Evolutionary conservation across 2,797 vertebrate species (phyloP), one percentile per base, ranked within the genome.

Genomic region (Chrysocyon brachyurus): DNA sequence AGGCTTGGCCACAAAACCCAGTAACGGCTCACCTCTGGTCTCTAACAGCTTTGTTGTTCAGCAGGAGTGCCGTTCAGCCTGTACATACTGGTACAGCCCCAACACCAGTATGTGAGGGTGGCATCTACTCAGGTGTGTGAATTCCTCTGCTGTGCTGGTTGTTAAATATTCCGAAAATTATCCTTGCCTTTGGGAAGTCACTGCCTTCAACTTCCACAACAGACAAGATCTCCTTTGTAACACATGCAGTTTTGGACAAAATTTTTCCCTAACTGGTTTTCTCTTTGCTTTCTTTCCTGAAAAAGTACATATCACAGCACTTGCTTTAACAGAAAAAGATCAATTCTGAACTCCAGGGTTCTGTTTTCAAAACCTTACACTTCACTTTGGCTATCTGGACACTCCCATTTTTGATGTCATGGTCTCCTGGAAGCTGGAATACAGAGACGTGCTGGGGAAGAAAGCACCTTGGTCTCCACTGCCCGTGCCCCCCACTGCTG

Each of bases 311-410:
- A 61, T 26, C 26, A 64, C 56, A 95, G 57, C 22, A 90, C 26
- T 49, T 40, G 81, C 64, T 90, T 92, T 85, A 72, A 87, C 3
- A 72, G 84, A 86, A 82, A 91, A 90, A 72, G 78, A 24, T n/a
- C 11, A 31, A 63, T 33, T 16, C 61, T 95, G 46, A 87, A 90
- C 81, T 40, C 66, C 12, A 92, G 81, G 22, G 52, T 82, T 63
- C 36, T 5, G 21, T 90, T 83, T 95, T 95, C 61, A 63, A 54
- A 92, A 61, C 10, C 8, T 0, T 36, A 56, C 15, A 36, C n/a
- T 85, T 78, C 9, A 0, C 14, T 19, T 4, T 66, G 33, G 12
- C 40, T 31, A 6, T 2, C 6, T 2, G 7, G 36, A 46, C 21
- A 15, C 31, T 72, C 83, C 59, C 59, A 28, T 17, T 54, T 86